A percentile compares a stretch with the other conserved stretches of the same genome.
Evolutionary conservation across 2,113 vertebrate genomes (phyloP).

Genomic region (Istiophorus platypterus): DNA sequence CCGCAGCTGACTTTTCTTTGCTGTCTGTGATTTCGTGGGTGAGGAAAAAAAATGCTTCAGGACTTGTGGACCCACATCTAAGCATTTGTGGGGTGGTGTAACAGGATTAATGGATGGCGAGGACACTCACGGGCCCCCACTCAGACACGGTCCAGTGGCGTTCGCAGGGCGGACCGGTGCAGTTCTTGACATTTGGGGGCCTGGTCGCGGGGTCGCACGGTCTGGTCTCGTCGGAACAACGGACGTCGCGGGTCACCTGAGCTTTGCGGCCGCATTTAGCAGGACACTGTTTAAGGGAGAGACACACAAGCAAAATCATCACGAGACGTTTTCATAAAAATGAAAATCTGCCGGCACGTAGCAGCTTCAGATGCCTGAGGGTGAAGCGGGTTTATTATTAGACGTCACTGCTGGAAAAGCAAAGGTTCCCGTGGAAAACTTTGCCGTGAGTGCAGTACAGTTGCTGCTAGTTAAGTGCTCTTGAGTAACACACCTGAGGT

Average conservation of each 20-base stretch:
- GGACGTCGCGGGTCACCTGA: conserved; percentile 91
- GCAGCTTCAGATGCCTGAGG: background rate
- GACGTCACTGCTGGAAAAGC: too few relatives aligned
- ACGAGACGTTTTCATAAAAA: background rate
- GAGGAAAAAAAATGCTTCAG: too few relatives aligned
- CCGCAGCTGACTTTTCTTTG: background rate
- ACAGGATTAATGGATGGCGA: too few relatives aligned
- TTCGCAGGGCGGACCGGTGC: conserved; percentile 93
- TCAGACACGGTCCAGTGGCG: conserved; percentile 96
- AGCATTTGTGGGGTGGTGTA: too few relatives aligned
- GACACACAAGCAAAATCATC: background rate
- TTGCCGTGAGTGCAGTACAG: too few relatives aligned
- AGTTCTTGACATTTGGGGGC: conserved; percentile 90
- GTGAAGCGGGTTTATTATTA: background rate
- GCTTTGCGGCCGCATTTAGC: conserved; percentile 91
- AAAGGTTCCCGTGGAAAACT: background rate
- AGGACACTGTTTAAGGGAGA: conserved; percentile 85
- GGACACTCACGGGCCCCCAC: conserved; percentile 94
- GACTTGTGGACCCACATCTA: too few relatives aligned
- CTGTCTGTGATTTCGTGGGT: background rate
- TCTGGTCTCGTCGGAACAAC: conserved; percentile 92
- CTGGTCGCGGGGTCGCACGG: conserved; percentile 88
- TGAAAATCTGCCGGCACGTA: background rate
- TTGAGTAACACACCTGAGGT: too few relatives aligned
- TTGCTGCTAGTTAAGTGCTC: too few relatives aligned